phyloP scores from a whole-genome alignment of 1,140 invertebrate genomes.

The Tribolium madens region DNA sequence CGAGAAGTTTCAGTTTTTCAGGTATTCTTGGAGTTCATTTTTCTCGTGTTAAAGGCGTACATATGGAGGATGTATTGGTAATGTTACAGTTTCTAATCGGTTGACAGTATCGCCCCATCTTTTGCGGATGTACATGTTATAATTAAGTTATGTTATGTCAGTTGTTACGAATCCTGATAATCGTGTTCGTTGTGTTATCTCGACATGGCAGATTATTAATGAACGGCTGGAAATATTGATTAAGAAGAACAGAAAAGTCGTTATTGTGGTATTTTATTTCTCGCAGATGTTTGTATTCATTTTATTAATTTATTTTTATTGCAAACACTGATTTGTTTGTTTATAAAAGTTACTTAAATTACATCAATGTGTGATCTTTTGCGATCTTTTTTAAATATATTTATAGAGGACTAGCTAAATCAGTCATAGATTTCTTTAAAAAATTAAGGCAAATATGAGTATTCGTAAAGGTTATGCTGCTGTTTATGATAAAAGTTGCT shows the following conservation, averaged over 20 bases:
- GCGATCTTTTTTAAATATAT: background rate
- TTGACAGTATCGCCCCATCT: background rate
- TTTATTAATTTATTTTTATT: background rate
- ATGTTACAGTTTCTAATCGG: slow-evolving; percentile 27
- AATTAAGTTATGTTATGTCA: slow-evolving; percentile 16
- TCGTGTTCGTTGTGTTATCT: background rate
- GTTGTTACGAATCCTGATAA: background rate
- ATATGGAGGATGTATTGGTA: slow-evolving; percentile 15
- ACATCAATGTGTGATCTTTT: background rate
- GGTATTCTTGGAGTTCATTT: slow-evolving; percentile 17
- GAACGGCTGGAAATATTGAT: background rate
- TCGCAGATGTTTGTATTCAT: background rate
- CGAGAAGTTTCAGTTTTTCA: slow-evolving; percentile 41
- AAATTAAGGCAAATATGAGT: background rate
- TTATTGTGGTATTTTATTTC: background rate
- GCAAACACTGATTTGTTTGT: background rate
- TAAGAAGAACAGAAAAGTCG: background rate
- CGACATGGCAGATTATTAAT: background rate
- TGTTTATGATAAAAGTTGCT: too few relatives aligned
- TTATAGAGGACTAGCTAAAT: background rate
- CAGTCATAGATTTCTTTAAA: background rate
- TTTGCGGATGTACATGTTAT: background rate
- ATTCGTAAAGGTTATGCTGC: too few relatives aligned
- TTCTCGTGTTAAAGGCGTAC: background rate
- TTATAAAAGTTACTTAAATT: background rate